Conservation (phyloP, 1,140 invertebrate genomes). For the Eupristina koningsbergeri region DNA sequence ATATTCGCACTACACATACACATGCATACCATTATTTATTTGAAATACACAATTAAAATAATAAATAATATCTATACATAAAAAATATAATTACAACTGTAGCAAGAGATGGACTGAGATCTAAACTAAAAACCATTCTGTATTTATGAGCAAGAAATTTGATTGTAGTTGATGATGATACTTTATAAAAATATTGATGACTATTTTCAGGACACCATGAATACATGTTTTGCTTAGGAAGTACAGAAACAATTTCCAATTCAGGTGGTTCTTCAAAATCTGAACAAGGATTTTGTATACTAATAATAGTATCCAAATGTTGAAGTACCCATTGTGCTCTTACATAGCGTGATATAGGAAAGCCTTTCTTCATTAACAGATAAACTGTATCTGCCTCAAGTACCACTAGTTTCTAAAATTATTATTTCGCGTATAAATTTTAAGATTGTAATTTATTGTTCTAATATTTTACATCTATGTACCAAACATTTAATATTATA, state of each 20-base stretch:
- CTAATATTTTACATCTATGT: neutral
- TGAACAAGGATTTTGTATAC: conserved; percentile 66
- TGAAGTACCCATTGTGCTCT: conserved; percentile 84
- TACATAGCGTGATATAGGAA: conserved; percentile 83
- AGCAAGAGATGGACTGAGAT: conserved; percentile 86
- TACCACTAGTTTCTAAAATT: conserved; percentile 63
- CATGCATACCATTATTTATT: too few relatives aligned
- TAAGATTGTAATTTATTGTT: neutral
- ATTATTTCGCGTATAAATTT: neutral
- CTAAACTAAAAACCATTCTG: conserved; percentile 83
- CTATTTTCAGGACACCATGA: conserved; percentile 74
- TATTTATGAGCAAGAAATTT: conserved; percentile 77
- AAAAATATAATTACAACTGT: conserved; percentile 75
- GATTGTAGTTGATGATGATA: conserved; percentile 72
- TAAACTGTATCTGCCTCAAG: conserved; percentile 81
- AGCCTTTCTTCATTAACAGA: conserved; percentile 82
- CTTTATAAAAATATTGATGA: conserved; percentile 74
- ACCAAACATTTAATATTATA: neutral
- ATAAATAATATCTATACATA: conserved; percentile 9
- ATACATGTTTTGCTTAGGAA: conserved; percentile 74
- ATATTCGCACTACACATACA: too few relatives aligned
- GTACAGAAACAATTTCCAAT: conserved; percentile 78
- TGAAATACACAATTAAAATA: conserved; percentile 1
- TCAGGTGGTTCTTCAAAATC: conserved; percentile 72
- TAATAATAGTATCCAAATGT: conserved; percentile 79